These are phyloP conservation scores for Pavo muticus DNA, from an alignment of 2,113 vertebrate genomes.

Conservation along the genomic window DNA sequence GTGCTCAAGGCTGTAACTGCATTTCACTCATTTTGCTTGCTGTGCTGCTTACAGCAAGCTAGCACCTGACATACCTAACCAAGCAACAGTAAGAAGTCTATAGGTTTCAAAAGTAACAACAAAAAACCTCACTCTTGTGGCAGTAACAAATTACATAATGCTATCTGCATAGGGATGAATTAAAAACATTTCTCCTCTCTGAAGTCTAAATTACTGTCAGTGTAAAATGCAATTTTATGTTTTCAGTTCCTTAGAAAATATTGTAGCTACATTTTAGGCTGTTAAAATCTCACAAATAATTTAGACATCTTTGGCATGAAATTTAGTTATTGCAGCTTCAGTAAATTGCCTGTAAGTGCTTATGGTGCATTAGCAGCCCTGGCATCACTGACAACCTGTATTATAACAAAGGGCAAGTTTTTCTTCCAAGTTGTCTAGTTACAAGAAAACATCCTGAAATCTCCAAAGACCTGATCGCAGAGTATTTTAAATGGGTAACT, in stretches of 20 bases:
- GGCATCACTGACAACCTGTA: neutral
- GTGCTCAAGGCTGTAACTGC: neutral
- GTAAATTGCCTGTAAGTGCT: neutral
- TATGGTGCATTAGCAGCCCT: neutral
- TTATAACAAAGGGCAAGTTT: neutral
- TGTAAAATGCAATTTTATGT: neutral
- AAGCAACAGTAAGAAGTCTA: neutral
- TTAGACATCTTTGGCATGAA: neutral
- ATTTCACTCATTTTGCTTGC: neutral
- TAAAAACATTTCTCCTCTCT: neutral
- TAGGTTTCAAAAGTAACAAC: neutral
- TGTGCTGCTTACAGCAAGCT: slow-evolving; percentile 11
- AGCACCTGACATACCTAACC: neutral
- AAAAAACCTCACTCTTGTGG: neutral
- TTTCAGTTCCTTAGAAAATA: neutral
- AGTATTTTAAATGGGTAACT: neutral
- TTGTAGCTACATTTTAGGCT: neutral
- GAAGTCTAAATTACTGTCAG: neutral
- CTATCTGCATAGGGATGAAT: neutral
- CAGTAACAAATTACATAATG: neutral
- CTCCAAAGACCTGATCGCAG: neutral
- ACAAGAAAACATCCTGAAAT: neutral
- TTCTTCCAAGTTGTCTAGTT: neutral
- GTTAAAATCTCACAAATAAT: slow-evolving; percentile 27
- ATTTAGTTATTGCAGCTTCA: slow-evolving; percentile 4